Base-by-base conservation (phyloP, 2,888 invertebrate genomes). In the Timema podura region DNA sequence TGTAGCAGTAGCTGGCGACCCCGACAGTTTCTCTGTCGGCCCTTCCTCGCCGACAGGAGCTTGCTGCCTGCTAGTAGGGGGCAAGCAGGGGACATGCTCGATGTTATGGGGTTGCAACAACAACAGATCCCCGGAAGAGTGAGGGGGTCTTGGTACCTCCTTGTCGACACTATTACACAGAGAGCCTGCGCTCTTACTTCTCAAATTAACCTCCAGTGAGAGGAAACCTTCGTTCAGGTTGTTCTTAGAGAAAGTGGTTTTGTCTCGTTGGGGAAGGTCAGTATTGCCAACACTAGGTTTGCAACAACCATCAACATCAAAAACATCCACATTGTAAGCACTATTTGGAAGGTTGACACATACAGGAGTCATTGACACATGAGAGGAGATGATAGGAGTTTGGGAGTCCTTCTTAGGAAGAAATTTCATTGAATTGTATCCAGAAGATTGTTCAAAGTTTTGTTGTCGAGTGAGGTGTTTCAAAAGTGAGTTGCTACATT, bases 61-160 rank as follows among this genome's bases (percentile, higher is more conserved):
- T 13, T 64, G 65, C 68, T 79, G 80, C 78, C 81, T 79, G 77
- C 75, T 77, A 77, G 77, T 73, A 75, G 79, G 77, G 77, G 77
- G 77, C 77, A 79, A 79, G 78, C 76, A 79, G 80, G 81, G 79
- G 77, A 79, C 82, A 81, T 75, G 75, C 74, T 74, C 72, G 72
- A 68, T 65, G 65, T 66, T 66, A 64, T 61, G 68, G 61, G 49
- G 64, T 64, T 68, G 68, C 68, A 64, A 45, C 61, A 64, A 61
- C 45, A 49, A 64, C 68, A 68, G 64, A 48, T 61, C 64, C 59
- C 64, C 64, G 30, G 16, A 46, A 67, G 47, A 46, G 57, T 59
- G 59, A 67, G 57, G 57, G 67, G 47, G 54, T 57, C 47, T 59
- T 67, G 45, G 67, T 51, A 64, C 68, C 30, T 30, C 30, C 30